Evolutionary conservation across 2,888 invertebrate genomes (phyloP), one percentile per base, ranked within the genome.

Genomic region (Ametastegia equiseti): DNA sequence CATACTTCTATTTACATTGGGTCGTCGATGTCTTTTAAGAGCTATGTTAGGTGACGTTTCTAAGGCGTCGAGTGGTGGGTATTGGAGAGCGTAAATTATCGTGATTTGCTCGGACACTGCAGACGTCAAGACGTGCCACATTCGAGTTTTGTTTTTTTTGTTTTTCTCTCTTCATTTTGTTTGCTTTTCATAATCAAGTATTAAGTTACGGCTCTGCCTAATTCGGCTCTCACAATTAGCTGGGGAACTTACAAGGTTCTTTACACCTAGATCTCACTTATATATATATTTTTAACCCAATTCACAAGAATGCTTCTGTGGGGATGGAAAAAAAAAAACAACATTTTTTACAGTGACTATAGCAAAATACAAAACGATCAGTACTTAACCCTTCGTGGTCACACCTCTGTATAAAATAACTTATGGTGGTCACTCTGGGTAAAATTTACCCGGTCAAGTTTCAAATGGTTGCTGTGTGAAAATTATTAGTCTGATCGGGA

Each of bases 181-280:
- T 73, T 73, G 30, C 27, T 4, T 45, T 73, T 73, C 73, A 7
- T 73, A 73, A 73, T 73, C 47, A 33, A 50, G 30, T 47, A 73
- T 47, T 47, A 50, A 73, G 73, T 33, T 33, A 50, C 33, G 33
- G 15, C 45, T 73, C 30, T 50, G 30, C n/a, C 73, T 50, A 75
- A 75, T 54, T 75, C 54, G 33, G 7, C 75, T 36, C 50, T 75
- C n/a, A 47, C 7, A 42, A 60, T 71, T 47, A 42, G 45, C 71
- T 13, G 15, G 60, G 6, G 60, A 60, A 60, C 30, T 30, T 30
- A 27, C 60, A 4, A 60, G 30, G 13, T 60, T 60, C 30, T 60
- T 60, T 27, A 60, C 60, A 60, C 60, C 60, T 60, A 60, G 30
- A 60, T 27, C 60, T 27, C 60, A 60, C 60, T 54, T 19, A 23